phyloP scores from a whole-genome alignment of 2,113 vertebrate species.

The Fregetta grallaria region DNA sequence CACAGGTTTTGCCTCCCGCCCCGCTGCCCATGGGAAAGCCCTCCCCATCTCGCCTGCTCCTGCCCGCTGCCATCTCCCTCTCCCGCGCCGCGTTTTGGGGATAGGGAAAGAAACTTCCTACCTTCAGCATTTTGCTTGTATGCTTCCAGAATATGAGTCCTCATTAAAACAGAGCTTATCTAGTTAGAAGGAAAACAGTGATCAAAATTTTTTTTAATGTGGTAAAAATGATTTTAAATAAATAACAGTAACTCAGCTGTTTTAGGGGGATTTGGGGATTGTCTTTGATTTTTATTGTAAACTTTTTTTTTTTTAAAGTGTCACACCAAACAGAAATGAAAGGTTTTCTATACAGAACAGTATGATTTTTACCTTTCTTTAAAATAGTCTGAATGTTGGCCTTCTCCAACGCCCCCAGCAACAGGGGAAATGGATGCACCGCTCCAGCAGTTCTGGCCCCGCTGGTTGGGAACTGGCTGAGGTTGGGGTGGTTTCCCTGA shows the following conservation, averaged over 20 bases:
- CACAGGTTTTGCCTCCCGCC: not conserved
- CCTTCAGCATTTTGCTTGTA: not conserved
- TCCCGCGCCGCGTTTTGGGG: not conserved
- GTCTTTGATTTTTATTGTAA: not conserved
- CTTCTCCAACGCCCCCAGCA: too few relatives aligned
- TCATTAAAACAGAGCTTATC: not conserved
- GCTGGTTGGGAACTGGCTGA: not conserved
- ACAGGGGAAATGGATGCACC: too few relatives aligned
- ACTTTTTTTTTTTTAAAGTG: too few relatives aligned
- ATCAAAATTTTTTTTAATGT: not conserved
- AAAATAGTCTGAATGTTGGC: not conserved
- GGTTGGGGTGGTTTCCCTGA: not conserved
- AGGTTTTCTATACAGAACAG: not conserved
- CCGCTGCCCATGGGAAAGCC: not conserved
- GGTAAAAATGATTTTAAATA: not conserved
- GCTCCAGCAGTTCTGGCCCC: too few relatives aligned
- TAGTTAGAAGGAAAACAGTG: not conserved
- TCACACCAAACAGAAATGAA: not conserved
- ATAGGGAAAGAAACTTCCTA: not conserved
- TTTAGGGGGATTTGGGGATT: not conserved
- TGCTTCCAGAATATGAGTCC: not conserved
- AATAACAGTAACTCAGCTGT: not conserved
- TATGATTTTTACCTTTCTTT: not conserved
- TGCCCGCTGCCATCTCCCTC: not conserved
- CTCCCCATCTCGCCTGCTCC: not conserved